Percentiles rank a stretch among this genome's conserved stretches.
Conservation (phyloP, 2,113 vertebrate genomes). For the Octodon degus region DNA sequence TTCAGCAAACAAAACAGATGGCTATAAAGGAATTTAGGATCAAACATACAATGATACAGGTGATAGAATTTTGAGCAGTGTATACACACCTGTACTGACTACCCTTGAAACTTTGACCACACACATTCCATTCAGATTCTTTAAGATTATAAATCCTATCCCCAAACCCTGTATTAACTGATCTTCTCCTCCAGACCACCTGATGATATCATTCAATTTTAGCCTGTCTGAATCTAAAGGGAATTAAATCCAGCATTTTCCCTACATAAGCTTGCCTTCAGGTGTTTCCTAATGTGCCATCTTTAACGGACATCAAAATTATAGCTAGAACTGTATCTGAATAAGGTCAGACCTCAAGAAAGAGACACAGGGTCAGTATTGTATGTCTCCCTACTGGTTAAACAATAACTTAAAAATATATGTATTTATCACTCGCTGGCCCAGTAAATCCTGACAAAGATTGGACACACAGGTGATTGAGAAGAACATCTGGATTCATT, state of each 20-base stretch:
- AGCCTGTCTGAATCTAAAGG: not conserved
- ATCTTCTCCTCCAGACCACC: not conserved
- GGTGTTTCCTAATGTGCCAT: too few relatives aligned
- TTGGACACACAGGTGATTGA: not conserved
- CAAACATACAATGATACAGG: not conserved
- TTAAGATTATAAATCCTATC: not conserved
- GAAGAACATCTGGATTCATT: not conserved
- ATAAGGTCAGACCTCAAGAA: not conserved
- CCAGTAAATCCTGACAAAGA: not conserved
- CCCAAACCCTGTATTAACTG: too few relatives aligned
- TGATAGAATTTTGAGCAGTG: not conserved
- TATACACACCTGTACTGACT: not conserved
- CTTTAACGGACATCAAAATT: too few relatives aligned
- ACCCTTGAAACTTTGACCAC: not conserved
- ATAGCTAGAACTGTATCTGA: not conserved
- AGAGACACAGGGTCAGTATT: not conserved
- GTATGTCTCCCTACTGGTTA: not conserved
- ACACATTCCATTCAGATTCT: not conserved
- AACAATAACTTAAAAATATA: not conserved
- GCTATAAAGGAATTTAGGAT: not conserved
- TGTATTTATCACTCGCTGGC: not conserved
- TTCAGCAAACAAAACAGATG: not conserved
- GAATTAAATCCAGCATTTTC: not conserved
- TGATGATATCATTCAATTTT: not conserved
- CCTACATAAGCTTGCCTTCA: too few relatives aligned